Percentiles rank a stretch among this genome's conserved stretches.
Conservation (phyloP, 2,113 vertebrate species). For the Pterocles burchelli region DNA sequence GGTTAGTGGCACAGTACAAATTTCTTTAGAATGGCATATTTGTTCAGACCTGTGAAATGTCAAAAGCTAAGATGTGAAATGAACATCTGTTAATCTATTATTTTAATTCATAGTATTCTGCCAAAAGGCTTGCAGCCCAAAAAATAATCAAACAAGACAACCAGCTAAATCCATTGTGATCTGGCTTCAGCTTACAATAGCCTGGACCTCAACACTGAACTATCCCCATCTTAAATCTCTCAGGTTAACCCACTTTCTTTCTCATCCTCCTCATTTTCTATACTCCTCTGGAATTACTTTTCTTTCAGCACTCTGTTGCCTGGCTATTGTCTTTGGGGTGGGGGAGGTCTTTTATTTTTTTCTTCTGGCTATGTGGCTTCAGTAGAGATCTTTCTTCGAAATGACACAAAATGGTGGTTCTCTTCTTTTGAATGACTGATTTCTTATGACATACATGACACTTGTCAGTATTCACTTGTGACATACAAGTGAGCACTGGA, state of each 20-base stretch:
- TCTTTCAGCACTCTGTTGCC: neutral
- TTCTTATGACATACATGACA: neutral
- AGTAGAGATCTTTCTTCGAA: neutral
- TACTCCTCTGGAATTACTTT: neutral
- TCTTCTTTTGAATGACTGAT: neutral
- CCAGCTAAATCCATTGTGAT: neutral
- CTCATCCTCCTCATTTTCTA: neutral
- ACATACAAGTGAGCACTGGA: neutral
- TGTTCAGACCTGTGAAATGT: neutral
- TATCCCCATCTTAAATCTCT: neutral
- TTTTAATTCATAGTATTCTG: neutral
- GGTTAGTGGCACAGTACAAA: neutral
- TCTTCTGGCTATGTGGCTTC: neutral
- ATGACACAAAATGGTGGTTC: neutral
- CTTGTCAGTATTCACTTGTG: neutral
- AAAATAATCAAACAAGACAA: neutral
- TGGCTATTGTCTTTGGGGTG: neutral
- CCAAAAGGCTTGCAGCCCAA: neutral
- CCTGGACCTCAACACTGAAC: neutral
- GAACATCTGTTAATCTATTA: neutral
- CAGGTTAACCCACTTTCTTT: neutral
- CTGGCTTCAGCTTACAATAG: neutral
- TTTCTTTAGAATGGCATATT: neutral
- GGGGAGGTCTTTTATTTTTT: neutral
- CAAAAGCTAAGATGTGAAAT: neutral